Evolutionary conservation across 2,888 invertebrate species (phyloP).

Genomic region (Ametastegia equiseti): DNA sequence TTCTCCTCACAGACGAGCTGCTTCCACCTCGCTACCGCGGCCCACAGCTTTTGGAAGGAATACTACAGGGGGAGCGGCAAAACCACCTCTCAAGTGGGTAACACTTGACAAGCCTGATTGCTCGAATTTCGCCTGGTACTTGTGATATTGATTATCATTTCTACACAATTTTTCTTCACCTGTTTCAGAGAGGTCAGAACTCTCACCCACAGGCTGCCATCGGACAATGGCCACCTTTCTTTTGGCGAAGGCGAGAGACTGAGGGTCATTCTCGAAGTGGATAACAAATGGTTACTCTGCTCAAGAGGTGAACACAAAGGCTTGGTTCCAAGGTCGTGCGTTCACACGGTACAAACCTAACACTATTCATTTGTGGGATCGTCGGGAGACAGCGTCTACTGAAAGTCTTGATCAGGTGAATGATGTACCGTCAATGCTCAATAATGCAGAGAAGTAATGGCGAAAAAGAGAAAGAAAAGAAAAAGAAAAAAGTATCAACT

Average conservation of each 20-base stretch:
- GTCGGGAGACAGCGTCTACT: background rate
- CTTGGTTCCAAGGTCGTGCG: constrained; percentile 85
- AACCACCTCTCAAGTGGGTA: constrained; percentile 76
- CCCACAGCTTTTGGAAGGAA: constrained; percentile 65
- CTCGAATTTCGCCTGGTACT: background rate
- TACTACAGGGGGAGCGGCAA: constrained; percentile 55
- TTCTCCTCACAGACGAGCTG: constrained; percentile 81
- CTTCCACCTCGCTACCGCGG: constrained; percentile 82
- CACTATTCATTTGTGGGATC: constrained; percentile 53
- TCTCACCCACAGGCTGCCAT: constrained; percentile 85
- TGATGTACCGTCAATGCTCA: constrained; percentile 42
- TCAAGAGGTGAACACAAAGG: constrained; percentile 88
- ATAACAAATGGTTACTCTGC: constrained; percentile 86
- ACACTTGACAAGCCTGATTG: background rate
- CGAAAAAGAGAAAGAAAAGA: no score
- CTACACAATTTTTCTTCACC: constrained; percentile 51
- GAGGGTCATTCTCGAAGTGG: constrained; percentile 86
- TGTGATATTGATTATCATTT: constrained; percentile 44
- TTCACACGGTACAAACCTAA: constrained; percentile 74
- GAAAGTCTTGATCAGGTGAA: background rate
- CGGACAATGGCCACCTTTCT: constrained; percentile 87
- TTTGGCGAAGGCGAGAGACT: constrained; percentile 88
- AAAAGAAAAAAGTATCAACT: constrained; percentile 44
- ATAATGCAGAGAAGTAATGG: no score
- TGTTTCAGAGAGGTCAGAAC: constrained; percentile 83